Conservation (phyloP, 2,113 vertebrate genomes). For the Ceratotherium simum region DNA sequence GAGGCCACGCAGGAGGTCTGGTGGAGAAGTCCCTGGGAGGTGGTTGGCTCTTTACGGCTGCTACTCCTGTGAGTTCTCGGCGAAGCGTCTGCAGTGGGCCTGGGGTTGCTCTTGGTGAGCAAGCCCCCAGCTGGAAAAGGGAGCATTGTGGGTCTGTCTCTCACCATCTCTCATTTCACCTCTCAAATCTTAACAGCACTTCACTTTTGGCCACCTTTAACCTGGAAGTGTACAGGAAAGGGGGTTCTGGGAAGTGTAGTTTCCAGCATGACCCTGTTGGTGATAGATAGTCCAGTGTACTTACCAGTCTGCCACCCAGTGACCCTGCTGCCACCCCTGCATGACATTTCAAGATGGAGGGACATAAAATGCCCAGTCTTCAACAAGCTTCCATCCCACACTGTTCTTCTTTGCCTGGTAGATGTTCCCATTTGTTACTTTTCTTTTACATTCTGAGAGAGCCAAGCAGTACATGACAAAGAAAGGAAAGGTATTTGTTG, state of each 20-base stretch:
- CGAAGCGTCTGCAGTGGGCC: too few relatives aligned
- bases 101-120: not conserved
- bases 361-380: not conserved
- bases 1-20: not conserved
- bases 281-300: not conserved
- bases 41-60: not conserved
- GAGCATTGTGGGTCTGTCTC: not conserved
- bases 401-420: not conserved
- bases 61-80: not conserved
- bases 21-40: not conserved
- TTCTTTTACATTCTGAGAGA: slow-evolving; percentile 5
- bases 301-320: not conserved
- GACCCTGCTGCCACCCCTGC: not conserved
- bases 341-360: not conserved
- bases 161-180: not conserved
- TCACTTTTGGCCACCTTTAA: not conserved
- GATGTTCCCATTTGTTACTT: not conserved
- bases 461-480: not conserved
- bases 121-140: not conserved
- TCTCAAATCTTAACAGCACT: not conserved
- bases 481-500: not conserved
- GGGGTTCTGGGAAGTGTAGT: slow-evolving; percentile 27
- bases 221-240: not conserved
- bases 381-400: too few relatives aligned
- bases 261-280: not conserved